Base-by-base conservation (phyloP, 1,140 invertebrate species). In the Hylaeus anthracinus region DNA sequence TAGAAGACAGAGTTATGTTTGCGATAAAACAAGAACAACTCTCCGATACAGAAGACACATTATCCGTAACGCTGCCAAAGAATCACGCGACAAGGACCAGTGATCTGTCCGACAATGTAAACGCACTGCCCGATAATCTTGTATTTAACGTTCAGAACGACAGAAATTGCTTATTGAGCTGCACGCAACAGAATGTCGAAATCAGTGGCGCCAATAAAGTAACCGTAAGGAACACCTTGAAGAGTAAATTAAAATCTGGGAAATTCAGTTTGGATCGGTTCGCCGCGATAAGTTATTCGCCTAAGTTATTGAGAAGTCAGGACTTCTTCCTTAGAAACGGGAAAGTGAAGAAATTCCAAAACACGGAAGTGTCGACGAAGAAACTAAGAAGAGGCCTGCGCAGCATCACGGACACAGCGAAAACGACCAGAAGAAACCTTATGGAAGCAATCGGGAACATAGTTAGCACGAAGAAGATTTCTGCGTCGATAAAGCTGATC, bases 241-340 rank as follows among this genome's bases (percentile, higher is more conserved):
- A 65, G 3, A 81, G 53, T 9, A 88, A 74, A n/a, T 14, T 69
- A 1, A 85, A 65, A 3, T 58, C 78, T 12, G 56, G 55, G 4
- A 85, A 81, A 15, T 9, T 60, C 3, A 14, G 8, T 26, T 14
- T 5, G 45, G 55, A 66, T 63, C 72, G 60, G 1, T 51, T 72
- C 0, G 8, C 3, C 0, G 1, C 12, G 5, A 48, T 14, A 1
- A 72, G 67, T 0, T 82, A 69, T 65, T 84, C 87, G 14, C 66
- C 86, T 0, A 89, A 88, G 56, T 81, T 79, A 26, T 80, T 92
- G 12, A 88, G 90, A 60, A 92, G 88, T 75, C 90, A 91, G n/a
- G 82, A 89, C 6, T 14, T 77, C 0, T 81, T 74, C 56, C 76
- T 91, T 14, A 84, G 89, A 45, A 92, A 81, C 3, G 89, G 90